Evolutionary conservation across 2,888 invertebrate genomes (phyloP), one percentile per base, ranked within the genome.

Genomic region (Morpho helenor): DNA sequence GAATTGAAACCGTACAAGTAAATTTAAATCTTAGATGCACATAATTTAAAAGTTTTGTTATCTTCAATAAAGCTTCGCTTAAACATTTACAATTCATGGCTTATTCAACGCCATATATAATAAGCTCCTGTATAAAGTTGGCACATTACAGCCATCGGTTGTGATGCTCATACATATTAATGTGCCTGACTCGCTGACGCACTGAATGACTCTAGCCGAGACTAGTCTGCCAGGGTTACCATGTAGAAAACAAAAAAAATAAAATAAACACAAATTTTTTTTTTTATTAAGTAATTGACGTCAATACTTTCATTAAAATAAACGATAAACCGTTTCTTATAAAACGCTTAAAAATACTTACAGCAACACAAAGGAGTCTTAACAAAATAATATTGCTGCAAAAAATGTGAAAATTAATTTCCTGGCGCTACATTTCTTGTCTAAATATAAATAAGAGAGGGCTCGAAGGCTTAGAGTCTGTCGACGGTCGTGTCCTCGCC

Each of bases 401-500:
- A 67, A 63, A 64, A 64, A 64, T 16, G 57, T 71, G 68, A 67
- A 71, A 71, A 70, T 71, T 71, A 73, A 73, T 76, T 82, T 80
- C 77, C 76, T 73, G 73, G 70, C 73, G 73, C 74, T 73, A 76
- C 79, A 80, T 81, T 82, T 80, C 75, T 76, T 74, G 72, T 70
- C 68, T 69, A 73, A 74, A 73, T 71, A 72, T 72, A 74, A 75
- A 75, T 75, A 74, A 72, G 68, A 72, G 77, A 66, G 64, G 66
- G 78, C 80, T 77, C 71, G 76, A 75, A 82, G 80, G 87, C 85
- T 87, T 85, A 87, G 79, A 70, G 76, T 71, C 80, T 82, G 86
- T 85, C 82, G 78, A 69, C 81, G 75, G 71, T 75, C 72, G 75
- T 81, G 82, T 83, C 79, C 76, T 76, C 79, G 78, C 77, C 76